Evolutionary conservation across 2,888 invertebrate species (phyloP).

Genomic region (Portevinia maculata): DNA sequence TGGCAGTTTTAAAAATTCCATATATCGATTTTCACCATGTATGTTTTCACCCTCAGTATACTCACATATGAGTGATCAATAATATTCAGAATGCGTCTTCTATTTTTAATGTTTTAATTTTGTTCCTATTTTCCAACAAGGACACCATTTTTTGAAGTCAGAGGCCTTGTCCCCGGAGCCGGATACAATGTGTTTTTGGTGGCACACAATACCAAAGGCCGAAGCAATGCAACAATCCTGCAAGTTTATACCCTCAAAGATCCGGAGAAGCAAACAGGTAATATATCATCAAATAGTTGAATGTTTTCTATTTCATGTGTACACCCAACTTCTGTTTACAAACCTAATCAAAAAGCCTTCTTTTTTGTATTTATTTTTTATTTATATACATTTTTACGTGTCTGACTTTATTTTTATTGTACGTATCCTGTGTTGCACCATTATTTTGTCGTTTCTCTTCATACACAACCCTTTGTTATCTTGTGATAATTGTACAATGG

Average conservation of each 20-base stretch:
- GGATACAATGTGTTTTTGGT: constrained; percentile 88
- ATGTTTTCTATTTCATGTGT: constrained; percentile 16
- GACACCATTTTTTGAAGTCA: constrained; percentile 86
- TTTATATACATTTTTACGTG: constrained; percentile 32
- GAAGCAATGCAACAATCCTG: constrained; percentile 86
- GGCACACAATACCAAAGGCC: constrained; percentile 89
- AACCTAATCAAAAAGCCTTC: constrained; percentile 3
- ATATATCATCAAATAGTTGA: constrained; percentile 59
- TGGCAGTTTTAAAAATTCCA: too few species aligned
- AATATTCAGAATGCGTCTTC: background rate
- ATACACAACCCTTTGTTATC: constrained; percentile 74
- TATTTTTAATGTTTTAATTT: constrained; percentile 5
- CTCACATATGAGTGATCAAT: too few species aligned
- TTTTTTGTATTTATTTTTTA: constrained; percentile 4
- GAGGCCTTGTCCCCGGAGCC: constrained; percentile 87
- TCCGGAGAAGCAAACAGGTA: constrained; percentile 89
- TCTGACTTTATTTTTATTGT: constrained; percentile 53
- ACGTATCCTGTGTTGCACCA: constrained; percentile 51
- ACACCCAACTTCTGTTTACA: constrained; percentile 10
- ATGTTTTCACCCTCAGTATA: too few species aligned
- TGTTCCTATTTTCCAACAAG: constrained; percentile 73
- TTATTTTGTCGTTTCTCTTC: constrained; percentile 60
- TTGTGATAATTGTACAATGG: constrained; percentile 55
- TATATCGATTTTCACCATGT: too few species aligned
- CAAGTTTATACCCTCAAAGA: constrained; percentile 89